Evolutionary conservation across 2,113 vertebrate genomes (phyloP).

Genomic region (Poecilia latipinna): DNA sequence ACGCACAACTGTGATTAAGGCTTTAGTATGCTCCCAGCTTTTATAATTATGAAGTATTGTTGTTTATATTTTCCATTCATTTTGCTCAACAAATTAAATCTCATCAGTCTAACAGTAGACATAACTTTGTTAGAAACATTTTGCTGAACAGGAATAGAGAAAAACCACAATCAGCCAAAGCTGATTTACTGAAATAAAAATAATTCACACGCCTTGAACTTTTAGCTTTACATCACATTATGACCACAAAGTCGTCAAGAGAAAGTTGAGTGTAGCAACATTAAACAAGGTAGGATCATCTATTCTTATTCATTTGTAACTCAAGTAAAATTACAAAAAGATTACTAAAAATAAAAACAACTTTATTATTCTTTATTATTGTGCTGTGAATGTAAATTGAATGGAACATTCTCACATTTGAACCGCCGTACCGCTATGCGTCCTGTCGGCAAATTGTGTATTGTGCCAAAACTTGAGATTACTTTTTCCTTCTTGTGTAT

Average conservation of each 20-base stretch:
- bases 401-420: constrained; percentile 21
- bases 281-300: constrained; percentile 2
- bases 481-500: constrained; percentile 22
- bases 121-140: not conserved
- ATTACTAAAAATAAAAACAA: not conserved
- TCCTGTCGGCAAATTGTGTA: constrained; percentile 23
- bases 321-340: constrained; percentile 13
- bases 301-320: constrained; percentile 3
- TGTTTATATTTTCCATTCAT: constrained; percentile 4
- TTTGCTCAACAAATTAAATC: not conserved
- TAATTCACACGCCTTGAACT: no score
- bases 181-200: no score
- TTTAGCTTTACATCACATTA: no score
- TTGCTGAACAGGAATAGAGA: not conserved
- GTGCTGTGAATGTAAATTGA: not conserved
- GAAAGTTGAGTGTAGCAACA: constrained; percentile 7
- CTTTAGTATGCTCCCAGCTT: not conserved
- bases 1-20: not conserved
- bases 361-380: constrained; percentile 22
- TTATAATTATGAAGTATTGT: constrained; percentile 1
- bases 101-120: not conserved
- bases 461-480: constrained; percentile 24
- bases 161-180: no score
- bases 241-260: not conserved
- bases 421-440: constrained; percentile 5